A percentile compares a stretch with the other conserved stretches of the same genome.
These are phyloP conservation scores for Muscicapa adusta DNA, from an alignment of 2,113 vertebrate genomes.

Conservation along the genomic window DNA sequence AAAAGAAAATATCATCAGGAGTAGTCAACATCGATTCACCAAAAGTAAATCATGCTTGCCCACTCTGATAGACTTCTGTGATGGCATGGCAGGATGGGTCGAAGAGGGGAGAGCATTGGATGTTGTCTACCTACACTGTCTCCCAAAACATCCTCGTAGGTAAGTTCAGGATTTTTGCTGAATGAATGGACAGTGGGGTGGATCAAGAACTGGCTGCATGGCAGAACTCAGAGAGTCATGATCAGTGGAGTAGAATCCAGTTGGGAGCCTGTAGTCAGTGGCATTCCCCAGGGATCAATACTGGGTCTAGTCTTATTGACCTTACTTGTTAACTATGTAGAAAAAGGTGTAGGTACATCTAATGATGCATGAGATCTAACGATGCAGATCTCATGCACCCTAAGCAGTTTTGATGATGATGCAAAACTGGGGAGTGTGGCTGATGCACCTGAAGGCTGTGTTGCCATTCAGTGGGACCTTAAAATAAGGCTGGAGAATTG, in stretches of 20 bases:
- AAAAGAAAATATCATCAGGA: background rate
- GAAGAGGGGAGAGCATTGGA: background rate
- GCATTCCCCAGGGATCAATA: background rate
- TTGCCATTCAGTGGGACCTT: background rate
- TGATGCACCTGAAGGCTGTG: background rate
- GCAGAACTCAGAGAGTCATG: background rate
- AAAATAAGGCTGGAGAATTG: background rate
- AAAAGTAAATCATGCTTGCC: background rate
- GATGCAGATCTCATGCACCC: background rate
- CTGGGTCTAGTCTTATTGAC: background rate
- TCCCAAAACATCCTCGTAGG: background rate
- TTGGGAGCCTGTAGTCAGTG: background rate
- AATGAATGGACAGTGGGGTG: background rate
- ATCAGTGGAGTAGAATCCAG: background rate
- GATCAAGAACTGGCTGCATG: background rate
- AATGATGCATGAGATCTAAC: no score
- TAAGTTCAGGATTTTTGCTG: background rate
- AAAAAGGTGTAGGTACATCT: no score
- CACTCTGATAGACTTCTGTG: background rate
- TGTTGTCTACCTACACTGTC: background rate
- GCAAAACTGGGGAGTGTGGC: background rate
- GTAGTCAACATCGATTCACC: background rate
- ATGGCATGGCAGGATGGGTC: background rate
- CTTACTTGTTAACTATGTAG: background rate
- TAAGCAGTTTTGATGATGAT: background rate